These are phyloP conservation scores for Vipera ursinii DNA, from an alignment of 2,797 vertebrate species.

Conservation along the genomic window DNA sequence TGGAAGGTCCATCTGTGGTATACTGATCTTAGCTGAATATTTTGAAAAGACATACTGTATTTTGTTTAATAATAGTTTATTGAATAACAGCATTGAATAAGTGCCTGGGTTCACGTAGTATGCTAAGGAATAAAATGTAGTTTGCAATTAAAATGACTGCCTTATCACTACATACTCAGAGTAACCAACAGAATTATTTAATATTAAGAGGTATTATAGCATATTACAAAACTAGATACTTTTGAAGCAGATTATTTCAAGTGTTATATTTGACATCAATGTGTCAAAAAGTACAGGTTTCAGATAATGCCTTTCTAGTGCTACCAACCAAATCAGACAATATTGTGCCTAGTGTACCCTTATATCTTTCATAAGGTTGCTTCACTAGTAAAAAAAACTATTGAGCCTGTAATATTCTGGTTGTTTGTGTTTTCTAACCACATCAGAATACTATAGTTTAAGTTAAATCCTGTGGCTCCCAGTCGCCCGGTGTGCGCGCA, in stretches of 20 bases:
- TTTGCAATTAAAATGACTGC: not conserved
- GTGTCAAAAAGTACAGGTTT: not conserved
- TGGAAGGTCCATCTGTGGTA: not conserved
- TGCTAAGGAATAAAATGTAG: not conserved
- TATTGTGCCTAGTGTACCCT: not conserved
- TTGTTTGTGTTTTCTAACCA: not conserved
- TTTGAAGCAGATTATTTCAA: not conserved
- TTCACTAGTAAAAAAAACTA: not conserved
- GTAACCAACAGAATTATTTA: not conserved
- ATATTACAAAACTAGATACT: not conserved
- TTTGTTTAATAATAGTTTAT: not conserved
- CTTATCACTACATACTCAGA: not conserved
- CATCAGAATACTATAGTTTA: not conserved
- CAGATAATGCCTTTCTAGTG: not conserved
- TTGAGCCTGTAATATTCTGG: not conserved
- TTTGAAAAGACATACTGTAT: not conserved
- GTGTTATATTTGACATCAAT: not conserved
- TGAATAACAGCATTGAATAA: not conserved
- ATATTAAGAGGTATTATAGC: not conserved
- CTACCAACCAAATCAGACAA: not conserved
- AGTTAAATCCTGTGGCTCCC: not conserved
- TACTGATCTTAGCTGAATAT: not conserved
- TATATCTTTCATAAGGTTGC: not conserved
- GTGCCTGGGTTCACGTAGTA: not conserved
- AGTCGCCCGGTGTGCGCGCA: no score